Evolutionary conservation across 2,888 invertebrate genomes (phyloP).

Genomic region (Hylaea fasciaria): DNA sequence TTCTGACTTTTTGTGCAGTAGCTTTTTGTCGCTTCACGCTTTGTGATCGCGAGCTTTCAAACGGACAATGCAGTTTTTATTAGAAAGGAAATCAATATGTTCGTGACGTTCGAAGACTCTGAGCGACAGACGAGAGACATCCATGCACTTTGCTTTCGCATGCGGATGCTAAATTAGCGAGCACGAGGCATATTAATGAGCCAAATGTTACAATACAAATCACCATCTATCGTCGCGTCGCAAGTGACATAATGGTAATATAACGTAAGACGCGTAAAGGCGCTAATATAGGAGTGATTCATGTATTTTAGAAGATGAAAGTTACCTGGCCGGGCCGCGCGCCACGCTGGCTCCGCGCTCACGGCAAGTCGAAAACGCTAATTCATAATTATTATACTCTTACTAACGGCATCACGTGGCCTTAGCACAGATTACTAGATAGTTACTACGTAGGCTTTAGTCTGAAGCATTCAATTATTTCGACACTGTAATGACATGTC

Average conservation of each 20-base stretch:
- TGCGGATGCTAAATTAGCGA: constrained; percentile 42
- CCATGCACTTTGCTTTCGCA: constrained; percentile 43
- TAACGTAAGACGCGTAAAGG: constrained; percentile 56
- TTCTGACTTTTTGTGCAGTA: constrained; percentile 72
- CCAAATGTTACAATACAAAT: constrained; percentile 44
- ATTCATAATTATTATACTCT: too few species aligned
- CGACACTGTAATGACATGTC: too few species aligned
- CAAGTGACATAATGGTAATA: constrained; percentile 54
- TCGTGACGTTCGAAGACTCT: constrained; percentile 59
- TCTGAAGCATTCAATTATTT: too few species aligned
- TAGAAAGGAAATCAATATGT: constrained; percentile 75
- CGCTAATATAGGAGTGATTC: too few species aligned
- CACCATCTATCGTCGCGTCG: constrained; percentile 33
- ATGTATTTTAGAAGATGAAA: too few species aligned
- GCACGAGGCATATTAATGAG: constrained; percentile 44
- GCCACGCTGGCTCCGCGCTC: too few species aligned
- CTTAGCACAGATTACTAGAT: too few species aligned
- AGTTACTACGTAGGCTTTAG: too few species aligned
- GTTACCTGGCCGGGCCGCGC: too few species aligned
- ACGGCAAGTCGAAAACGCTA: too few species aligned
- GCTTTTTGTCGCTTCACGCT: constrained; percentile 80
- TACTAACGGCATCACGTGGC: too few species aligned
- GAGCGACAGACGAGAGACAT: constrained; percentile 32
- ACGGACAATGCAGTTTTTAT: constrained; percentile 74
- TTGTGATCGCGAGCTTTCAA: constrained; percentile 76